Conservation (phyloP, 2,113 vertebrate species). For the Manacus vitellinus region DNA sequence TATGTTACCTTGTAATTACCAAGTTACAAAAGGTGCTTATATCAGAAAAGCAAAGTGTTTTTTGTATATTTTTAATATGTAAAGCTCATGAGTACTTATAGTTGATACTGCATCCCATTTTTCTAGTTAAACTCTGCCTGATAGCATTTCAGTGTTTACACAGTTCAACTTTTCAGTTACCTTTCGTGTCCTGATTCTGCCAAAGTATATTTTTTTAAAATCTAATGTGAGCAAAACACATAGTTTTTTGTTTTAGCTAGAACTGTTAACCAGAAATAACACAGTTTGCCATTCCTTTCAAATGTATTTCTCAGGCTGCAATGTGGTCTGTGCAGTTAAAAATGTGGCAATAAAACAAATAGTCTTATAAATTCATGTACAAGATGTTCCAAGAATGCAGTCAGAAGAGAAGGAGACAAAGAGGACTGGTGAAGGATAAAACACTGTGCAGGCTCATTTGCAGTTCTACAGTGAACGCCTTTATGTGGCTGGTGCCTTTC, state of each 20-base stretch:
- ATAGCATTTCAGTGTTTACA: not conserved
- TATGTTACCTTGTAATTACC: not conserved
- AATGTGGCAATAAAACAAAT: conserved; percentile 32
- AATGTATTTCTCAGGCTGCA: not conserved
- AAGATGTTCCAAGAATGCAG: conserved; percentile 52
- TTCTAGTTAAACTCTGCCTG: not conserved
- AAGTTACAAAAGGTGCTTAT: not conserved
- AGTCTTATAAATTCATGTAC: conserved; percentile 48
- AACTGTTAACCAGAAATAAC: not conserved
- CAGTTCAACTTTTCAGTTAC: not conserved
- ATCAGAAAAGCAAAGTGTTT: not conserved
- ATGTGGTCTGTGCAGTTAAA: not conserved
- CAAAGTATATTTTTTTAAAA: not conserved
- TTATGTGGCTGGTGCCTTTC: conserved; percentile 50
- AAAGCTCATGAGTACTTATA: not conserved
- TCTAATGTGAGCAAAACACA: not conserved
- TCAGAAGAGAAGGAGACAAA: conserved; percentile 45
- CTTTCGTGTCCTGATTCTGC: not conserved
- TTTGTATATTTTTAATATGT: not conserved
- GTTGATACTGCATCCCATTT: not conserved
- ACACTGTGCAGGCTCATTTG: conserved; percentile 55
- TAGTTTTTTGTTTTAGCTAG: not conserved
- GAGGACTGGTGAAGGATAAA: conserved; percentile 38
- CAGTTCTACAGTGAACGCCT: conserved; percentile 47
- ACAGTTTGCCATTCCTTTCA: not conserved